Conservation (phyloP, 1,140 invertebrate species). For the Drosophila pachea region DNA sequence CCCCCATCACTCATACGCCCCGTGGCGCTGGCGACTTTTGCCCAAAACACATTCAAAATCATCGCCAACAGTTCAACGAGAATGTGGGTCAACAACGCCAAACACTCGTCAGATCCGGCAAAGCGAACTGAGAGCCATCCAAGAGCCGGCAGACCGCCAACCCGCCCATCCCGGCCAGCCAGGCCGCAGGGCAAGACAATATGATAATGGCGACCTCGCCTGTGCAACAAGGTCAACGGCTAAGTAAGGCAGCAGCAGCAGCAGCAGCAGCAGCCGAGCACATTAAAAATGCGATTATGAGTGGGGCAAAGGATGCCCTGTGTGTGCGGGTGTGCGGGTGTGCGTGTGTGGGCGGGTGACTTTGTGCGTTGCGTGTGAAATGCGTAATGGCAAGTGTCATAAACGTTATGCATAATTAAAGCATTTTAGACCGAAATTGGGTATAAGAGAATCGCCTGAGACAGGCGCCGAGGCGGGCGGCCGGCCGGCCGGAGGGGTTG, state of each 20-base stretch:
- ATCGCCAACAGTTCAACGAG: constrained; percentile 1
- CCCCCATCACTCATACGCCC: constrained; percentile 48
- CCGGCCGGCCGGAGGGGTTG: too few species aligned
- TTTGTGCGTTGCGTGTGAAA: constrained; percentile 38
- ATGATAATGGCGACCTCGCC: constrained; percentile 47
- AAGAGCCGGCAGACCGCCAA: too few species aligned
- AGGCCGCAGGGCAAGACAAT: constrained; percentile 7
- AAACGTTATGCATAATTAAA: constrained; percentile 67
- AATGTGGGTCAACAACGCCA: constrained; percentile 51
- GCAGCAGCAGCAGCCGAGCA: constrained; percentile 47
- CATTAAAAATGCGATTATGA: constrained; percentile 69
- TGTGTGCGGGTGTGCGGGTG: constrained; percentile 15
- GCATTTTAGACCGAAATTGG: constrained; percentile 57
- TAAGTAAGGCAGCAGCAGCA: constrained; percentile 24
- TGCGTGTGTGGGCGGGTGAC: constrained; percentile 11
- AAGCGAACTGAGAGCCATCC: too few species aligned
- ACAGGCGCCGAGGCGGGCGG: constrained; percentile 1
- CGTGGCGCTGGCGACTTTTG: constrained; percentile 16
- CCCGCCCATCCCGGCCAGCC: too few species aligned
- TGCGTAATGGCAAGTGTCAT: constrained; percentile 56
- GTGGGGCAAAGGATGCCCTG: constrained; percentile 17
- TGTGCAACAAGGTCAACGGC: constrained; percentile 53
- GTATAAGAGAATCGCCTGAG: constrained; percentile 50
- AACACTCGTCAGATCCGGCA: constrained; percentile 4
- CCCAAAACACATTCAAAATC: constrained; percentile 36